Base-by-base conservation (phyloP, 2,888 invertebrate genomes). In the Drosophila pseudotalamancana region DNA sequence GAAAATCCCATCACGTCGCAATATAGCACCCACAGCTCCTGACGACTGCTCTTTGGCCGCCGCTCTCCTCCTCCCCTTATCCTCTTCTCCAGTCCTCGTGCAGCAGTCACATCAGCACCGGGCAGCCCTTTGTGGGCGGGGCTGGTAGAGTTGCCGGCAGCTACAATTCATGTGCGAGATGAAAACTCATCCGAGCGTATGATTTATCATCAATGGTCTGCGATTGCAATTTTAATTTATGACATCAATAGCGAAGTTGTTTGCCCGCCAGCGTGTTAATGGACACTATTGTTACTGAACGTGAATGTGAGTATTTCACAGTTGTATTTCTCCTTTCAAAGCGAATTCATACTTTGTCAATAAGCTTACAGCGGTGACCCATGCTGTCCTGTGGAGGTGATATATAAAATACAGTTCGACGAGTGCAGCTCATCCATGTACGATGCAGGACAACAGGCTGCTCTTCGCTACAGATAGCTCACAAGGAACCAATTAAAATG, bases 221-320 rank as follows among this genome's bases (percentile, higher is more conserved):
- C 77, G 77, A 77, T 80, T 80, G 80, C 80, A 77, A 77, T 77
- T 80, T 77, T 80, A 79, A 80, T 77, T 77, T 77, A 77, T 80
- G 77, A 72, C 77, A 80, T 77, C 77, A 77, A 77, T 72, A 72
- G 72, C 77, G 59, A 77, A 77, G 72, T 77, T 69, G 72, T 69
- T 72, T 77, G 65, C 66, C 69, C 72, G 65, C 45, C 77, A 76
- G 77, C 72, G 72, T 76, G 76, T 78, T 76, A 78, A 78, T 76
- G 76, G 75, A 76, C 79, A 78, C 76, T 78, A 76, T 76, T 78
- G 75, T 78, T 78, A 70, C 71, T 62, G 61, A 57, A 70, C 65
- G 59, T 66, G 49, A 25, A 40, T 57, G 63, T 39, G 48, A 40
- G 46, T 34, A 27, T 53, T 14, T 64, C 16, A 21, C 46, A 45